These are phyloP conservation scores for Clarias gariepinus DNA, from an alignment of 2,113 vertebrate genomes.

Conservation along the genomic window DNA sequence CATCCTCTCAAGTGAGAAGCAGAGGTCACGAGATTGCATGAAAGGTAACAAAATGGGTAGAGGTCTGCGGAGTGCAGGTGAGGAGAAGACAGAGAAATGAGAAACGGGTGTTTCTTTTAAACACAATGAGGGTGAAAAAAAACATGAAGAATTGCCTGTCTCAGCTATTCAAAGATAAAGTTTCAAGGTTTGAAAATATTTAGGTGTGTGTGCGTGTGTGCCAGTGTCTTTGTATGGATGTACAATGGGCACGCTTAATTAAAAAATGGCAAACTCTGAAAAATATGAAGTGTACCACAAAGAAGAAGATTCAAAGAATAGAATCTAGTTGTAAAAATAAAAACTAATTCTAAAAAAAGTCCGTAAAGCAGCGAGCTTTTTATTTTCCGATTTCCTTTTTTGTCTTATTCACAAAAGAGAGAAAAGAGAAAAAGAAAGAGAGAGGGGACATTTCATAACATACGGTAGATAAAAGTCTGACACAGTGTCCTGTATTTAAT, in stretches of 20 bases:
- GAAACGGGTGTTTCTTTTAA: not conserved
- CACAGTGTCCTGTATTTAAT: not conserved
- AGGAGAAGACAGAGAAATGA: slow-evolving; percentile 34
- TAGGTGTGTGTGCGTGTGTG: not conserved
- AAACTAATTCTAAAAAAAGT: not conserved
- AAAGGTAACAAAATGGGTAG: not conserved
- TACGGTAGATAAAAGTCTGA: not conserved
- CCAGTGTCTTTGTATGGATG: not conserved
- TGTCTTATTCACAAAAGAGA: not conserved
- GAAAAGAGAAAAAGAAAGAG: not conserved
- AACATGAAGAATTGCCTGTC: slow-evolving; percentile 1
- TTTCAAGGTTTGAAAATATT: not conserved
- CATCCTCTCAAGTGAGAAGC: not conserved
- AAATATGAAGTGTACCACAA: not conserved
- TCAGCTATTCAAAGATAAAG: slow-evolving; percentile 4
- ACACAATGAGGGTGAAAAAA: not conserved
- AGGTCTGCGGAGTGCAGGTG: not conserved
- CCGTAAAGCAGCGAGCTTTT: not conserved
- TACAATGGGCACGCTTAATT: not conserved
- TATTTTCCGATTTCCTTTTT: not conserved
- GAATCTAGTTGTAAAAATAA: not conserved
- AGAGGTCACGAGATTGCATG: slow-evolving; percentile 21
- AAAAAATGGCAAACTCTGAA: not conserved
- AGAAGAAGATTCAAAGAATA: not conserved
- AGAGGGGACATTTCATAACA: not conserved